Conservation (phyloP, 1,140 invertebrate genomes). For the Zaprionus nigranus region DNA sequence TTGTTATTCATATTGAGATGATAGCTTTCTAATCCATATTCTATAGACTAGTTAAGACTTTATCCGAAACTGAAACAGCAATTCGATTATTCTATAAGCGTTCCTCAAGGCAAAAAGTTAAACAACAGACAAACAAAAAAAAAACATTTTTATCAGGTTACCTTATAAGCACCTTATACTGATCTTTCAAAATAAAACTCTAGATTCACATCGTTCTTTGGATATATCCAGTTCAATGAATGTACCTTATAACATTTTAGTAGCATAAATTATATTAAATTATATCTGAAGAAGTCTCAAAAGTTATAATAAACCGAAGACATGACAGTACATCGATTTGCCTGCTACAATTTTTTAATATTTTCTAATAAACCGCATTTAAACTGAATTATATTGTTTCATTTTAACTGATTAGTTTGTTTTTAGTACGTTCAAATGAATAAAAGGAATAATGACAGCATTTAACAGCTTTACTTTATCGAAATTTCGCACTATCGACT, state of each 20-base stretch:
- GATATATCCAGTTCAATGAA: constrained; percentile 32
- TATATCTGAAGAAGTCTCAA: constrained; percentile 19
- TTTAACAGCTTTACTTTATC: background rate
- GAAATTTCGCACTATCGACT: background rate
- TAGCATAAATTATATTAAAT: constrained; percentile 26
- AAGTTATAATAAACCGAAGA: constrained; percentile 9
- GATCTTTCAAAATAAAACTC: constrained; percentile 6
- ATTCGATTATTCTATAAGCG: constrained; percentile 32
- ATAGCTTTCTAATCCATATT: constrained; percentile 23
- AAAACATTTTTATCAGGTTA: constrained; percentile 22
- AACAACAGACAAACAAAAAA: background rate
- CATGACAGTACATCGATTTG: background rate
- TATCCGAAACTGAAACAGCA: constrained; percentile 27
- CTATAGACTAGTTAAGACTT: constrained; percentile 29
- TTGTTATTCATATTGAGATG: constrained; percentile 21
- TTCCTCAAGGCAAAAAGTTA: constrained; percentile 27
- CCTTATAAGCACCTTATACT: constrained; percentile 19
- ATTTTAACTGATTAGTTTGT: background rate
- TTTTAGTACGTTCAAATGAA: background rate
- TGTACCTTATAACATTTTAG: constrained; percentile 36
- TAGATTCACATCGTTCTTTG: constrained; percentile 28
- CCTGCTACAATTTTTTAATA: background rate
- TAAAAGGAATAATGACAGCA: no score
- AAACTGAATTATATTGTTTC: no score
- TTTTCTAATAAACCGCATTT: background rate